Evolutionary conservation across 2,797 vertebrate species (phyloP).

Genomic region (Kryptolebias ocellatus): DNA sequence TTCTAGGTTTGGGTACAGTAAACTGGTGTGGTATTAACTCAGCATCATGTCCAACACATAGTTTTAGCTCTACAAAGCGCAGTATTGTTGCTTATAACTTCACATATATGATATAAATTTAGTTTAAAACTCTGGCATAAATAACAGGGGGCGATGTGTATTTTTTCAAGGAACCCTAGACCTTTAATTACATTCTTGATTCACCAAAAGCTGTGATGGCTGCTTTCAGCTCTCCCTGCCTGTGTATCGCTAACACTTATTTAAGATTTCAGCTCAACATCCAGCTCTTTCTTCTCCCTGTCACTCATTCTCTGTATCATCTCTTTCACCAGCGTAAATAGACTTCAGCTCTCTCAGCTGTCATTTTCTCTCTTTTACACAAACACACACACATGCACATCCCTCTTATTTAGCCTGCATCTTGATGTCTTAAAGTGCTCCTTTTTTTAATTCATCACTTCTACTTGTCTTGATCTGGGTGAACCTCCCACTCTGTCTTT

Average conservation of each 20-base stretch:
- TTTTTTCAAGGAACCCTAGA: too few relatives aligned
- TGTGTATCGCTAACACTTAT: constrained; percentile 54
- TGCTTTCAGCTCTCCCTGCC: constrained; percentile 58
- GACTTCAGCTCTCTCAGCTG: constrained; percentile 12
- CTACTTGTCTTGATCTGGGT: constrained; percentile 36
- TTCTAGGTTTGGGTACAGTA: too few relatives aligned
- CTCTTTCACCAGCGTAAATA: constrained; percentile 9
- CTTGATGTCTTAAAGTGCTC: constrained; percentile 12
- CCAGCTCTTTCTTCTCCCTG: constrained; percentile 48
- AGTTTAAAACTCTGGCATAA: too few relatives aligned
- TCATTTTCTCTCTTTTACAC: constrained; percentile 4
- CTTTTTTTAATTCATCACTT: constrained; percentile 55
- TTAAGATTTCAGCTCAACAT: constrained; percentile 68
- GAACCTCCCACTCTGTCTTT: constrained; percentile 48
- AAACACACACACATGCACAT: constrained; percentile 1
- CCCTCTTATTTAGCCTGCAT: constrained; percentile 25
- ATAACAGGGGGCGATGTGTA: too few relatives aligned
- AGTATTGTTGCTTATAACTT: too few relatives aligned
- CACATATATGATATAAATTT: too few relatives aligned
- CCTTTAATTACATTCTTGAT: constrained; percentile 61
- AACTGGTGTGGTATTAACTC: too few relatives aligned
- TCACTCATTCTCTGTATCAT: constrained; percentile 35
- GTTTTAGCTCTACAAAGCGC: too few relatives aligned
- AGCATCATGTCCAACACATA: too few relatives aligned
- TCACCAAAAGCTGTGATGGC: constrained; percentile 63